These are phyloP conservation scores for Vanacampus margaritifer DNA, from an alignment of 2,113 vertebrate species.

Conservation along the genomic window DNA sequence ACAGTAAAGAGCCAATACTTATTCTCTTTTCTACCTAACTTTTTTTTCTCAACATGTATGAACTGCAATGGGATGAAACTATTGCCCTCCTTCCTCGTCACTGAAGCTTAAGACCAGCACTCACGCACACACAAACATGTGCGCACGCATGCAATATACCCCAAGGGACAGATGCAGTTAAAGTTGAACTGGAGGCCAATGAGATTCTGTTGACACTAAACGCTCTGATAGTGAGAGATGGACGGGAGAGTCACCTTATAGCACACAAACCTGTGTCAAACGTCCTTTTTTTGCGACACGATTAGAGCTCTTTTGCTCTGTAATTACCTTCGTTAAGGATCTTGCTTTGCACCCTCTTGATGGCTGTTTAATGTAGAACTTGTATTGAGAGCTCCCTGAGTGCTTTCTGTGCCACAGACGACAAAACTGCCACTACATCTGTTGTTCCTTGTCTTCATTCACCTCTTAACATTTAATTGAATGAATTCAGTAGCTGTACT, in stretches of 20 bases:
- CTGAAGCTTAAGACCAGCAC: constrained; percentile 11
- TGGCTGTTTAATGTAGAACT: too few species aligned
- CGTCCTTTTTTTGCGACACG: constrained; percentile 20
- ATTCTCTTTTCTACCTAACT: constrained; percentile 1
- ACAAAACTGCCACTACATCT: too few species aligned
- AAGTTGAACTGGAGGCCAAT: constrained; percentile 63
- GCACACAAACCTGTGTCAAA: constrained; percentile 36
- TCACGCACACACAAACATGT: constrained; percentile 10
- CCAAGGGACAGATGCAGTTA: constrained; percentile 36
- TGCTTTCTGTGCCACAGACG: too few species aligned
- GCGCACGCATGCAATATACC: constrained; percentile 24
- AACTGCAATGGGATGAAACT: constrained; percentile 26
- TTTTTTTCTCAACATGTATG: constrained; percentile 25
- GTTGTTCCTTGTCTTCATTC: too few species aligned
- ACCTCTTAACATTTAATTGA: too few species aligned
- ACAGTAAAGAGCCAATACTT: too few species aligned
- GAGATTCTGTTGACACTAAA: constrained; percentile 54
- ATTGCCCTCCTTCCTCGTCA: constrained; percentile 13
- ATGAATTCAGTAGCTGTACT: too few species aligned
- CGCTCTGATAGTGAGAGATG: constrained; percentile 13
- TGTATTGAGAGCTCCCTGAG: too few species aligned
- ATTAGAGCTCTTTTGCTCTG: neutral
- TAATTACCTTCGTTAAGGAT: neutral
- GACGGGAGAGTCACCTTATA: constrained; percentile 18
- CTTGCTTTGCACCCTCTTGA: neutral